Percentiles rank a stretch among this genome's conserved stretches.
Conservation (phyloP, 2,888 invertebrate genomes). For the Temnothorax unifasciatus region DNA sequence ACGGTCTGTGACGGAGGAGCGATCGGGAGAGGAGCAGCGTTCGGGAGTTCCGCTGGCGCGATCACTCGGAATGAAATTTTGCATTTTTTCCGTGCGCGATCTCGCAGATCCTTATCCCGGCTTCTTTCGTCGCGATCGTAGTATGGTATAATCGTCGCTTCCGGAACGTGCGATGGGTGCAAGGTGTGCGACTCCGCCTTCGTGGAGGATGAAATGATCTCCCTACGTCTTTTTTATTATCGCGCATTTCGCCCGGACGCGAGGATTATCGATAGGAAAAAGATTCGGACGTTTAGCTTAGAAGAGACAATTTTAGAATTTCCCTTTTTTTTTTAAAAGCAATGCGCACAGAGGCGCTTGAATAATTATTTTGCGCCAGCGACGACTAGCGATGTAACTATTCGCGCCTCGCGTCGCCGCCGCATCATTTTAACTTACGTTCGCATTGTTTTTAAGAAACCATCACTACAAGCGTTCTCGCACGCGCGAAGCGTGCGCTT, state of each 20-base stretch:
- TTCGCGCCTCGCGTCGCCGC: constrained; percentile 34
- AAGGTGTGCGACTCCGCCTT: constrained; percentile 6
- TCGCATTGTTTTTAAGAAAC: constrained; percentile 33
- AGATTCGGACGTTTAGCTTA: not conserved
- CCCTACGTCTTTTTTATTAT: constrained; percentile 2
- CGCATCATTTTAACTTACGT: constrained; percentile 10
- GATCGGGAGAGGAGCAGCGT: constrained; percentile 5
- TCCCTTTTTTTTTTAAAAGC: not conserved
- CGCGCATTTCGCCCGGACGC: constrained; percentile 14
- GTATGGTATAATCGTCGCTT: not conserved
- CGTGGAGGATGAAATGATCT: constrained; percentile 25
- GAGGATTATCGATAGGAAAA: not conserved
- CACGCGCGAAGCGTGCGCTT: constrained; percentile 10
- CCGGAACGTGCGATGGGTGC: constrained; percentile 5
- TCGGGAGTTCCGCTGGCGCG: not conserved
- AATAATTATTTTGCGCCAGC: constrained; percentile 35
- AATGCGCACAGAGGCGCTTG: constrained; percentile 25
- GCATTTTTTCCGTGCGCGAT: not conserved
- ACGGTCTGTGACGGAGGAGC: not conserved
- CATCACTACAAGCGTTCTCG: not conserved
- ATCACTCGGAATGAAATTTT: constrained; percentile 19
- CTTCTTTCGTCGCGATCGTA: constrained; percentile 4
- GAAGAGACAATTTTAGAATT: not conserved
- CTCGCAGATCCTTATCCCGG: not conserved
- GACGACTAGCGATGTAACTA: constrained; percentile 28